Evolutionary conservation across 2,888 invertebrate genomes (phyloP).

Genomic region (Diarsia brunnea): DNA sequence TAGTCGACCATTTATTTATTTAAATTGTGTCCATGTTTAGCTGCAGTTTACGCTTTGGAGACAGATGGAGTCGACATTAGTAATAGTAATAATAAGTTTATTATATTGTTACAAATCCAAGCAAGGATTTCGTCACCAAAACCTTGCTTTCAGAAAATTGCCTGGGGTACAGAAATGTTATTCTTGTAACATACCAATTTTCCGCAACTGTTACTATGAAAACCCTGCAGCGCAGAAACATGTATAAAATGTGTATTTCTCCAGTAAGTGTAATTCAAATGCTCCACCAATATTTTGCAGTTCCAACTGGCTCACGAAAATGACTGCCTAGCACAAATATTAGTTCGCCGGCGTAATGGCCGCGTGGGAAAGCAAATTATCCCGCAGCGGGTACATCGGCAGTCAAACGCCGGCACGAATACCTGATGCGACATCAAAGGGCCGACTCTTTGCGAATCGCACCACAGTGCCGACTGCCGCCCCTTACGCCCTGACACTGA

Average conservation of each 20-base stretch:
- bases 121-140: background rate
- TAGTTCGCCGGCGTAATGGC: constrained; percentile 36
- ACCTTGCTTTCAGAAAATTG: background rate
- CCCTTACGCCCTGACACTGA: constrained; percentile 21
- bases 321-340: constrained; percentile 7
- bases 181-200: background rate
- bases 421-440: constrained; percentile 68
- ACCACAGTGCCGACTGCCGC: constrained; percentile 30
- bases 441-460: constrained; percentile 54
- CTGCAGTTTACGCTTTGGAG: background rate
- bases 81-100: no score
- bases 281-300: background rate
- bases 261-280: background rate
- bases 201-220: no score
- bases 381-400: constrained; percentile 49
- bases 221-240: background rate
- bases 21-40: no score
- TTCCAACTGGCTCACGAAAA: background rate
- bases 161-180: background rate
- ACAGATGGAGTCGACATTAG: background rate
- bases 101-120: background rate
- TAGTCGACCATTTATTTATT: background rate
- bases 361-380: constrained; percentile 62
- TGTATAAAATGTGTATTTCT: background rate
- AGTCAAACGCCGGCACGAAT: constrained; percentile 64